Evolutionary conservation across 2,113 vertebrate species (phyloP), one percentile per base, ranked within the genome.

Genomic region (Rhadina sibilatrix): DNA sequence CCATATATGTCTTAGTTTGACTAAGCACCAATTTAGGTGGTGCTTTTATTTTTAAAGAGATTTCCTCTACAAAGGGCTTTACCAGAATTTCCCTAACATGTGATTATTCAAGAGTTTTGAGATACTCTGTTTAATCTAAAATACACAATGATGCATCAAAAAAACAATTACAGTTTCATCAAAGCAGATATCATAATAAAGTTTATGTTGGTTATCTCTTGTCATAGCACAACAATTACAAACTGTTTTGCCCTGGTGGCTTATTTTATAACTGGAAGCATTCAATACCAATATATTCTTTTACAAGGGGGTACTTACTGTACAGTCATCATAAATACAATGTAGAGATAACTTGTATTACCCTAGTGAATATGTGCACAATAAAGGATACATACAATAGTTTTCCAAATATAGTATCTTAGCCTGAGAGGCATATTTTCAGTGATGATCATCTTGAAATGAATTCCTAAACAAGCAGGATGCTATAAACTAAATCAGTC

Each of bases 341-440:
- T n/a, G 11, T 10, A 42, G 86, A 90, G 83, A 83, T 68, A 94
- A 83, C 64, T 85, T 89, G 63, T 5, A 4, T 91, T 86, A 85
- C 85, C 83, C 90, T 75, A 56, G 87, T 95, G 95, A 89, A 63
- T 93, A 84, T 78, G 56, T 79, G 64, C 3, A 33, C 78, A 83
- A 63, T 95, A 89, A 94, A 91, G 81, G 56, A 88, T 79, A 25
- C 83, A 60, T 91, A 38, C 74, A 82, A 76, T 72, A 92, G 56
- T 86, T 91, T 89, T 86, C 84, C 87, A 93, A 93, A 90, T 92
- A 83, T 24, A 83, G 52, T 69, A 38, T 71, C 83, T 94, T 94
- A 90, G 83, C 64, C 88, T 81, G 70, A 93, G 91, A 93, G 88
- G 53, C 54, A 33, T 88, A 72, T 89, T 96, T 96, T 92, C 93